Percentiles rank a stretch among this genome's conserved stretches.
These are phyloP conservation scores for Pandemis corylana DNA, from an alignment of 2,888 invertebrate species.

Conservation along the genomic window DNA sequence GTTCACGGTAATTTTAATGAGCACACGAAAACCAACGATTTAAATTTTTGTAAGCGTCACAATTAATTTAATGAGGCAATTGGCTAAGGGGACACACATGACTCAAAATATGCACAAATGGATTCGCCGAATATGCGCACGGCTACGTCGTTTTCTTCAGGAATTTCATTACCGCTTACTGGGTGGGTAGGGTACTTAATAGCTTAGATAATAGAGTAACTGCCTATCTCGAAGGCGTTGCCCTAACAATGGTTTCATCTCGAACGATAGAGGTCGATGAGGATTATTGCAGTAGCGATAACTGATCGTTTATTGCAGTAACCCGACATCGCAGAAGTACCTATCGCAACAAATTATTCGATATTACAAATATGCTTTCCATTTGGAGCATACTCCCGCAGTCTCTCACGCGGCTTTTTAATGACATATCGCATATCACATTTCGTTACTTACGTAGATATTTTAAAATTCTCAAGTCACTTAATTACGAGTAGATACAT, in stretches of 20 bases:
- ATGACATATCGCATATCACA: not conserved
- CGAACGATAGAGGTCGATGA: constrained; percentile 22
- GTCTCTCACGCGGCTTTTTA: constrained; percentile 13
- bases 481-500: not conserved
- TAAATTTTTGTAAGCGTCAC: not conserved
- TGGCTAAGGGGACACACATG: not conserved
- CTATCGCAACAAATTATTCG: not conserved
- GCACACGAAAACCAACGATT: not conserved
- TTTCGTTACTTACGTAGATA: not conserved
- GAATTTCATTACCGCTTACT: constrained; percentile 26
- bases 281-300: constrained; percentile 33
- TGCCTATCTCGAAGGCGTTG: constrained; percentile 12
- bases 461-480: not conserved
- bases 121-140: not conserved
- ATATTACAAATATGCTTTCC: not conserved
- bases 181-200: constrained; percentile 1
- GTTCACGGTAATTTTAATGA: constrained; percentile 9
- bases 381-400: not conserved
- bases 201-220: constrained; percentile 20
- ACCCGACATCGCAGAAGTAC: not conserved
- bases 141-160: not conserved
- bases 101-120: not conserved
- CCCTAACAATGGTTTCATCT: constrained; percentile 30
- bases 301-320: constrained; percentile 28
- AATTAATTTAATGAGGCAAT: not conserved